Evolutionary conservation across 2,113 vertebrate species (phyloP).

Genomic region (Perccottus glenii): DNA sequence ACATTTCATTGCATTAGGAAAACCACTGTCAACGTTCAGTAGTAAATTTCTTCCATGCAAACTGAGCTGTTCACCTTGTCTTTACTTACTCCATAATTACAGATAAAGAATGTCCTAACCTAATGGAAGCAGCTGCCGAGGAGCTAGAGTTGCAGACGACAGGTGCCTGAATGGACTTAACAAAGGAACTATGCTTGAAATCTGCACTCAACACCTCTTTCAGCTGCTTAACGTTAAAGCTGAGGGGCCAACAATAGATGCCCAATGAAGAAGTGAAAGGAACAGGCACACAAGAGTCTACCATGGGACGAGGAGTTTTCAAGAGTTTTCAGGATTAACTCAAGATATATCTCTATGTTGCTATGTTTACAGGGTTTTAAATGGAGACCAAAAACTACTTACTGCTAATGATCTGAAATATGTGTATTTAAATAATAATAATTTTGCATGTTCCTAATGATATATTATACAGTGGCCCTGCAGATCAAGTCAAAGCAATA

Average conservation of each 20-base stretch:
- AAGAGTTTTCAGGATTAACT: too few species aligned
- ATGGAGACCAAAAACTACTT: too few species aligned
- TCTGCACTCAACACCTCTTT: constrained; percentile 15
- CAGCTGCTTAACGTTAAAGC: constrained; percentile 31
- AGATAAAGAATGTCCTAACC: background rate
- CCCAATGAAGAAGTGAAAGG: background rate
- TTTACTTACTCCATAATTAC: background rate
- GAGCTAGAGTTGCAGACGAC: constrained; percentile 10
- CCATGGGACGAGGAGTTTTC: background rate
- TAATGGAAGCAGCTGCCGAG: background rate
- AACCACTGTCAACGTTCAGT: too few species aligned
- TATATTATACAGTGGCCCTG: too few species aligned
- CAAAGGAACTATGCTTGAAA: background rate
- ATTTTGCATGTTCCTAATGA: too few species aligned
- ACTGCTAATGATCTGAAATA: too few species aligned
- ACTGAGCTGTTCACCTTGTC: background rate
- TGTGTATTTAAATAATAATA: too few species aligned
- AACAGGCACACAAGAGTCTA: background rate
- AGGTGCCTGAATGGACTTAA: constrained; percentile 7
- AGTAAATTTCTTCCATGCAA: too few species aligned
- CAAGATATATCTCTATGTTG: too few species aligned
- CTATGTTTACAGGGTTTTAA: too few species aligned
- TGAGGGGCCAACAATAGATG: background rate
- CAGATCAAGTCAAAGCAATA: too few species aligned
- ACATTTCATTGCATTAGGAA: too few species aligned